Base-by-base conservation (phyloP, 2,888 invertebrate species). In the Pristionchus entomophagus region DNA sequence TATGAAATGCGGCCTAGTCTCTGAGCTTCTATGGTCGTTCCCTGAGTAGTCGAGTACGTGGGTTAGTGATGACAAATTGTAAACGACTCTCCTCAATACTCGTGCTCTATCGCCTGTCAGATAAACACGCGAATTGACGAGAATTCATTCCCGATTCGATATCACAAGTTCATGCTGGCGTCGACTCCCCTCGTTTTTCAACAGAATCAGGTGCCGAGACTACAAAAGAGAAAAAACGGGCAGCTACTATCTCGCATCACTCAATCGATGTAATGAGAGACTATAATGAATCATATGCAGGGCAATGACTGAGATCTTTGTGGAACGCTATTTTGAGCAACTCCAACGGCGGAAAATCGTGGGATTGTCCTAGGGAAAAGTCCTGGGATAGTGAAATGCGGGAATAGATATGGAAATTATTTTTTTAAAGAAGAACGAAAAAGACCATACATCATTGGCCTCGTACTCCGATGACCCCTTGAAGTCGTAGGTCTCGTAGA, bases 171-270 rank as follows among this genome's bases (percentile, higher is more conserved):
- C n/a, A 29, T 12, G 32, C 65, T 38, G 32, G 38, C 65, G 65
- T 69, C 65, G 38, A 69, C 35, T 6, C 19, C 32, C n/a, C 38
- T n/a, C n/a, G 29, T 38, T 69, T 69, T 38, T 22, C 62, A 1
- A 26, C n/a, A n/a, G n/a, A n/a, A n/a, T n/a, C n/a, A 73, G 73
- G 14, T 8, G 56, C 56, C 5, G 12, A 14, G 73, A 41, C 73
- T 73, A 73, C 73, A 73, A 73, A 73, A 41, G 38, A 10, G 65
- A 22, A 38, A 69, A 12, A 38, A 41, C 45, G 45, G 45, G 45
- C 45, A 26, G 41, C 73, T 73, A 73, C 73, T 73, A 73, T 45
- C 73, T 73, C 73, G 0, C 73, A 45, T 73, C 73, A 73, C 73
- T 38, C 69, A 8, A 41, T 73, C 73, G 41, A 73, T 73, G 22